These are phyloP conservation scores for Oenanthe oenanthe DNA, from an alignment of 2,113 vertebrate genomes.

Conservation along the genomic window DNA sequence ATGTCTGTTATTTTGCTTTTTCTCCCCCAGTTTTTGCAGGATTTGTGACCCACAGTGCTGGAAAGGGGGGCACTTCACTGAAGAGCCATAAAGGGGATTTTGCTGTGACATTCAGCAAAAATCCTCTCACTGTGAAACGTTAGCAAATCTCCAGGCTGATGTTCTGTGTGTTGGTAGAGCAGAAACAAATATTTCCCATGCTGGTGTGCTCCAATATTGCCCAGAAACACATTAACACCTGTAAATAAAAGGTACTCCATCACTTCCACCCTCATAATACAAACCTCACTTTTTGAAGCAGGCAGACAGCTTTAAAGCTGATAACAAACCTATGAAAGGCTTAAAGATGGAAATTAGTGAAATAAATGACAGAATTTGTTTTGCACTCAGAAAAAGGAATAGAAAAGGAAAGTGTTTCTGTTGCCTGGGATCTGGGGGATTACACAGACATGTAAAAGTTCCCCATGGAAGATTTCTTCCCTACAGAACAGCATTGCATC, in stretches of 20 bases:
- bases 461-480: neutral
- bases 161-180: neutral
- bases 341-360: neutral
- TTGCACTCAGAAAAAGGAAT: neutral
- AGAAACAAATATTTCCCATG: neutral
- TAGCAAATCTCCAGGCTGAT: neutral
- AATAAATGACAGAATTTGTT: neutral
- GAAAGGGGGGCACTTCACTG: neutral
- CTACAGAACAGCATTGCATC: neutral
- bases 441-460: neutral
- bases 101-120: neutral
- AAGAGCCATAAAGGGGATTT: neutral
- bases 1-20: neutral
- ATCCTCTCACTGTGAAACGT: neutral
- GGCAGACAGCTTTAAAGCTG: neutral
- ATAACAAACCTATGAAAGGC: neutral
- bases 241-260: neutral
- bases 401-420: neutral
- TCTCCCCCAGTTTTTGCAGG: neutral
- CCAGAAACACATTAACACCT: neutral
- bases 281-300: neutral
- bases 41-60: neutral
- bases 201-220: neutral
- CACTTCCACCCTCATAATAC: neutral
- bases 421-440: fast-evolving